Conservation (phyloP, 2,888 invertebrate species). For the Ochropleura plecta region DNA sequence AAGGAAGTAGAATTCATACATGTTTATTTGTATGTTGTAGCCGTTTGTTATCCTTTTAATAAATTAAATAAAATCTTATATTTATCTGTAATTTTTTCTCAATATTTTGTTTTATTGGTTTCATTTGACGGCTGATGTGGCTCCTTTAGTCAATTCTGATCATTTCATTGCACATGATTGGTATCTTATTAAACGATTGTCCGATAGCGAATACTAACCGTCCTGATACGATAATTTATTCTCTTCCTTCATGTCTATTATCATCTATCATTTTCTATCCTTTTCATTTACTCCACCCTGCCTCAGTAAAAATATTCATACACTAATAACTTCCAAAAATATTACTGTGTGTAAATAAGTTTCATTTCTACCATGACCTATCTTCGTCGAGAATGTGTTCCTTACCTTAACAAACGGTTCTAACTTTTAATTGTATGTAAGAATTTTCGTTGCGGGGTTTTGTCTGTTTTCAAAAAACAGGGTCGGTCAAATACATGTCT, state of each 20-base stretch:
- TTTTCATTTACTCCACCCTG: not conserved
- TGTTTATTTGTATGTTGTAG: no score
- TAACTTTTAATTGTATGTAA: constrained; percentile 2
- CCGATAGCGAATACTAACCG: not conserved
- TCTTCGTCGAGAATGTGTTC: not conserved
- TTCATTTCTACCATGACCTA: not conserved
- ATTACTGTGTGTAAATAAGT: not conserved
- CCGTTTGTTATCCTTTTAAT: no score
- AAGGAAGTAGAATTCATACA: no score
- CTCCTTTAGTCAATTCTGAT: not conserved
- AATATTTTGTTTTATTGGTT: not conserved
- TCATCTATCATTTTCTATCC: not conserved
- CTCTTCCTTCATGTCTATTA: not conserved
- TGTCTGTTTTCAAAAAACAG: constrained; percentile 33
- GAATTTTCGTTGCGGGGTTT: constrained; percentile 16
- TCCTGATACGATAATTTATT: not conserved
- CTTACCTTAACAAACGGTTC: constrained; percentile 21
- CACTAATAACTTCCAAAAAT: not conserved
- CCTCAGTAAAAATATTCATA: not conserved
- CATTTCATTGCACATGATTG: not conserved
- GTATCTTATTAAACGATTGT: not conserved
- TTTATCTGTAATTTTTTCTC: no score
- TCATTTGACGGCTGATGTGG: not conserved
- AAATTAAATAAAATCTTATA: no score
- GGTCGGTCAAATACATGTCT: constrained; percentile 11